Evolutionary conservation across 1,140 invertebrate species (phyloP).

Genomic region (Conus ventricosus): DNA sequence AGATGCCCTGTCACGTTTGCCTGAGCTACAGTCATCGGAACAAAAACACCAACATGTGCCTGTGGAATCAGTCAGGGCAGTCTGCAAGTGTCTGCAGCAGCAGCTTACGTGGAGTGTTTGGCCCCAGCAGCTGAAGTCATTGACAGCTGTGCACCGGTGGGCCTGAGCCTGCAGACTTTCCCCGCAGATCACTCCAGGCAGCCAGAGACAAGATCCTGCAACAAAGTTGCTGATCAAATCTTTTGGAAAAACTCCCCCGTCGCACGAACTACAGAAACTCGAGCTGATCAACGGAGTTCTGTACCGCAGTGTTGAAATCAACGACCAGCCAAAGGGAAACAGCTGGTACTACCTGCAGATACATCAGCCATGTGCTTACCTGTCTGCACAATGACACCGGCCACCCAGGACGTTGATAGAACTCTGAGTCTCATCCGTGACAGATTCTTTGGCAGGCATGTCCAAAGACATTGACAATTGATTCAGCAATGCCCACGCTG

Average conservation of each 20-base stretch:
- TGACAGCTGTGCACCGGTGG: not conserved
- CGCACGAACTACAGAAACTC: no score
- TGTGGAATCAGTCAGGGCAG: not conserved
- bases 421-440: slow-evolving; percentile 22
- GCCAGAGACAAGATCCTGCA: no score
- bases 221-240: no score
- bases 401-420: slow-evolving; percentile 38
- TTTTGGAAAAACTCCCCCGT: no score
- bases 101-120: not conserved
- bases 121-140: not conserved
- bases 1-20: slow-evolving; percentile 31
- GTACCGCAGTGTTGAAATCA: not conserved
- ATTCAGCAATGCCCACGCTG: slow-evolving; percentile 15
- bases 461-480: slow-evolving; percentile 28
- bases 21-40: not conserved
- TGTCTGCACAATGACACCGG: slow-evolving; percentile 41
- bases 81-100: slow-evolving; percentile 3
- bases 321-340: not conserved
- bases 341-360: slow-evolving; percentile 27
- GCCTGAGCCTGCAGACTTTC: not conserved
- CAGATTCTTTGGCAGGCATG: slow-evolving; percentile 42
- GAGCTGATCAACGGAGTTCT: not conserved
- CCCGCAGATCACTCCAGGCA: no score
- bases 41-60: not conserved
- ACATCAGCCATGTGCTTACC: not conserved